Evolutionary conservation across 2,113 vertebrate genomes (phyloP), one percentile per base, ranked within the genome.

Genomic region (Phoxinus phoxinus): DNA sequence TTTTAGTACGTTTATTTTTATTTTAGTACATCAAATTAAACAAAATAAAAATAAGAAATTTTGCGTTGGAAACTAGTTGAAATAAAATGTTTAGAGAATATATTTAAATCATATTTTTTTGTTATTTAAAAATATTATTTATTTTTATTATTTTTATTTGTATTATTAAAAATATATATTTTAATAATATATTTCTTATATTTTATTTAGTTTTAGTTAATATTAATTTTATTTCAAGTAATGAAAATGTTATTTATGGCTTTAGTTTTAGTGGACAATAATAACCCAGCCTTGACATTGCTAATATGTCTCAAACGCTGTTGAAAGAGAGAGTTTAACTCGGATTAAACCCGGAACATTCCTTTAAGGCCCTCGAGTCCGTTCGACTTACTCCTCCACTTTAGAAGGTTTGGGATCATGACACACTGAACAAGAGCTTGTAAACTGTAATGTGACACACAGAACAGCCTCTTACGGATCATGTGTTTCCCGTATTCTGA

Each of bases 321-420:
- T 32, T 15, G n/a, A 71, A 69, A 69, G 65, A 19, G 35, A 69
- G 67, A 21, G 23, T 73, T 73, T 25, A 46, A 73, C 71, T 73
- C 5, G 1, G 37, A 73, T 7, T 44, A 37, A 73, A 25, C 6
- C n/a, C 4, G 2, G 30, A 69, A 35, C 65, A 69, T 69, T 35
- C 65, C 27, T 53, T 30, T 15, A 76, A 4, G 4, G 73, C 5
- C 2, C 25, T 51, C 13, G 0, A 17, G 44, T 74, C 12, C 0
- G 35, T 72, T 17, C 2, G 46, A 51, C 51, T 75, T 75, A 17
- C 30, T 51, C 7, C 15, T 51, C 6, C 73, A 27, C 44, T 51
- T 48, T 12, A 30, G 25, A 32, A 19, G 8, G 46, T 53, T 76
- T 27, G 11, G 17, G 9, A 51, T 76, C 12, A 30, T 21, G 46